Percentiles rank a stretch among this genome's conserved stretches.
Conservation (phyloP, 2,888 invertebrate genomes). For the Phytoseiulus persimilis region DNA sequence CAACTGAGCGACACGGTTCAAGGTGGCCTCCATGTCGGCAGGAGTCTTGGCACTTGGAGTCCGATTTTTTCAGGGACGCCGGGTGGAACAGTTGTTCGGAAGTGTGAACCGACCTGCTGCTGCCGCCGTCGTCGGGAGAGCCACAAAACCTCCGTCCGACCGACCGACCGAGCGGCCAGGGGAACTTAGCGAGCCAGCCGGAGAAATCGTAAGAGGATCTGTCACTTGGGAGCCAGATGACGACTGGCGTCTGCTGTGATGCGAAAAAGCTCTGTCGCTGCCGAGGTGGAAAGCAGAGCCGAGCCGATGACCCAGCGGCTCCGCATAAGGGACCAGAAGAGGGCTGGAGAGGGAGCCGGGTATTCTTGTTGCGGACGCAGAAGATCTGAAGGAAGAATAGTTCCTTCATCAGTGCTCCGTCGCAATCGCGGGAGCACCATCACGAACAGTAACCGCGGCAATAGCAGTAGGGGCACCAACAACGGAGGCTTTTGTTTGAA, state of each 20-base stretch:
- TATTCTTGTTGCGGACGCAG: background rate
- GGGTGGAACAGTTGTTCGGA: background rate
- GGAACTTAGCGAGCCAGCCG: background rate
- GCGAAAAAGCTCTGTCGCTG: background rate
- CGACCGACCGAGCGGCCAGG: background rate
- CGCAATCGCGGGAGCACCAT: background rate
- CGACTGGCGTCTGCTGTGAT: background rate
- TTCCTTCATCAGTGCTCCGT: background rate
- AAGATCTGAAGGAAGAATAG: background rate
- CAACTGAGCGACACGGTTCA: conserved; percentile 23
- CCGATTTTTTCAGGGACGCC: too few species aligned
- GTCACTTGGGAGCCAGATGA: background rate
- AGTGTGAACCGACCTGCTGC: background rate
- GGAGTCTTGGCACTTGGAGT: background rate
- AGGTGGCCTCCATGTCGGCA: background rate
- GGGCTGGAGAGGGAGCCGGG: background rate
- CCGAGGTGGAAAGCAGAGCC: background rate
- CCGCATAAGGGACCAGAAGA: conserved; percentile 5
- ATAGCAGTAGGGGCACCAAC: background rate
- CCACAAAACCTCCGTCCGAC: background rate
- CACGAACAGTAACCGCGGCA: background rate
- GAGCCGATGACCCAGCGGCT: background rate
- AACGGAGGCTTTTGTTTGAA: background rate
- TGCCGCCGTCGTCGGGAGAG: background rate
- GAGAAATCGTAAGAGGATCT: background rate